A percentile compares a stretch with the other conserved stretches of the same genome.
Conservation (phyloP, 2,888 invertebrate genomes). For the Lysandra coridon region DNA sequence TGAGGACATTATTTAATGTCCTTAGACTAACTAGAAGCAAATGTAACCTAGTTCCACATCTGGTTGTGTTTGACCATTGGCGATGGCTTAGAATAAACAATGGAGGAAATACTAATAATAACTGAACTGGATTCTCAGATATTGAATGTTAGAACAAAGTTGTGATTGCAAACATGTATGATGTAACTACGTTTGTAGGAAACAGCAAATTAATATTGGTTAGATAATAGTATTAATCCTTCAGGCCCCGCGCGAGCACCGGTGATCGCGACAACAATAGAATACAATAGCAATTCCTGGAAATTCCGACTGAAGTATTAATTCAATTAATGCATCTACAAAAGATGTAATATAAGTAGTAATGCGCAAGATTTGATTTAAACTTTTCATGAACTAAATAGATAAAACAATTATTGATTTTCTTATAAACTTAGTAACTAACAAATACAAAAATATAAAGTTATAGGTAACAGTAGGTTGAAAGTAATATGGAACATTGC, state of each 20-base stretch:
- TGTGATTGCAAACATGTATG: neutral
- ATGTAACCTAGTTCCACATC: constrained; percentile 13
- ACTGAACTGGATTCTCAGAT: neutral
- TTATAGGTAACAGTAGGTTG: neutral
- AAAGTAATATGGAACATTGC: neutral
- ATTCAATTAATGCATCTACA: neutral
- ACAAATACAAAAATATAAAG: neutral
- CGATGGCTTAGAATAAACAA: constrained; percentile 6
- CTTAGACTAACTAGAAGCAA: neutral
- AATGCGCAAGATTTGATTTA: neutral
- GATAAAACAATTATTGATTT: neutral
- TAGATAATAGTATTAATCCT: too few relatives aligned
- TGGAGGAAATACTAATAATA: constrained; percentile 23
- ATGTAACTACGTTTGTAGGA: neutral
- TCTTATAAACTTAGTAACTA: neutral
- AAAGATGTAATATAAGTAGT: neutral
- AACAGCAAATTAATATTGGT: too few relatives aligned
- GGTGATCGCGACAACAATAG: too few relatives aligned
- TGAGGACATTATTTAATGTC: neutral
- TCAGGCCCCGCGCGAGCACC: too few relatives aligned
- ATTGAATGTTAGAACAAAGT: neutral
- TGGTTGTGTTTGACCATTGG: neutral
- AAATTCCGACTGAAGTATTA: too few relatives aligned
- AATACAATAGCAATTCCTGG: too few relatives aligned
- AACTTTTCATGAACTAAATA: neutral